Conservation (phyloP, 2,113 vertebrate species). For the Pungitius pungitius region DNA sequence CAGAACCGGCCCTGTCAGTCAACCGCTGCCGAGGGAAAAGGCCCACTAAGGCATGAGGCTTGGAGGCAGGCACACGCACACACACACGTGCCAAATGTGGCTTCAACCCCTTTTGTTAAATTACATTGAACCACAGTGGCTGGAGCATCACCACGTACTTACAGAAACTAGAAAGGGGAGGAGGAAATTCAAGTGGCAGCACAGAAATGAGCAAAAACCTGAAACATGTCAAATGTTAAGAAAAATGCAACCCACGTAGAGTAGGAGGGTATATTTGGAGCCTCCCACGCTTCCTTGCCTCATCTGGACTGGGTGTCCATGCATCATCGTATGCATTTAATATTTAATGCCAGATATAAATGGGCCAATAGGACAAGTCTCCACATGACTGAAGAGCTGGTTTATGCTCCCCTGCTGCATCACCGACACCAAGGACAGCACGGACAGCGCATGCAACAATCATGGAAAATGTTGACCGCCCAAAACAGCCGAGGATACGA, state of each 20-base stretch:
- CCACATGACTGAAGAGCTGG: conserved; percentile 37
- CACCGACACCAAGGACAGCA: conserved; percentile 27
- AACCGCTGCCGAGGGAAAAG: not conserved
- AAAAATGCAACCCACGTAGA: conserved; percentile 20
- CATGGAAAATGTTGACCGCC: not conserved
- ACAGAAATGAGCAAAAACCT: conserved; percentile 14
- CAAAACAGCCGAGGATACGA: conserved; percentile 8
- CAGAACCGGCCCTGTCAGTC: conserved; percentile 6
- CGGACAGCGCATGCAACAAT: not conserved
- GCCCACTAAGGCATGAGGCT: not conserved
- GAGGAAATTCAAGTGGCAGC: not conserved
- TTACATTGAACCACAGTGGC: not conserved
- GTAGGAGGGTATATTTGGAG: conserved; percentile 52
- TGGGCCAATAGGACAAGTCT: conserved; percentile 41
- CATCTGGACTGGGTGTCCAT: conserved; percentile 45
- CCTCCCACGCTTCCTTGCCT: conserved; percentile 23
- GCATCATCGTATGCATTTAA: conserved; percentile 47
- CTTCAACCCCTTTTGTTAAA: not conserved
- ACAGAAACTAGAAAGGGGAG: not conserved
- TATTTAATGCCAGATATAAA: conserved; percentile 66
- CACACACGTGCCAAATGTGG: not conserved
- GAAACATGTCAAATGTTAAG: conserved; percentile 3
- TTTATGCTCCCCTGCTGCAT: conserved; percentile 48
- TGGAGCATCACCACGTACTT: too few relatives aligned
- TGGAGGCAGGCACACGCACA: not conserved